These are phyloP conservation scores for Iguana delicatissima DNA, from an alignment of 2,797 vertebrate genomes.

Conservation along the genomic window DNA sequence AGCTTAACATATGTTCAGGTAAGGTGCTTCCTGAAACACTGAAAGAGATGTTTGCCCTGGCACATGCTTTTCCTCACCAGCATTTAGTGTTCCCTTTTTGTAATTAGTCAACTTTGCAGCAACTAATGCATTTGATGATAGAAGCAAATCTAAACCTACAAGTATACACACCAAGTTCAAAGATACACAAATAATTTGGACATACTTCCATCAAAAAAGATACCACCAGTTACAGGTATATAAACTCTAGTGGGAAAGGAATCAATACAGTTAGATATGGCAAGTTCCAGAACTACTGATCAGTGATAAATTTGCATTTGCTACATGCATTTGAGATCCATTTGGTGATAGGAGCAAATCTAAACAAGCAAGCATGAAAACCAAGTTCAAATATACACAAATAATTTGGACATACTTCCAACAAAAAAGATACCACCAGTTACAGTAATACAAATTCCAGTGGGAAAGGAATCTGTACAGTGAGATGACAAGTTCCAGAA, in stretches of 20 bases:
- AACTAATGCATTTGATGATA: not conserved
- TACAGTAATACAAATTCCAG: not conserved
- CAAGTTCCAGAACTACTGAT: conserved; percentile 49
- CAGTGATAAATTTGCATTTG: too few relatives aligned
- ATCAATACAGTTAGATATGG: conserved; percentile 30
- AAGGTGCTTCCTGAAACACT: too few relatives aligned
- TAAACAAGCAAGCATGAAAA: not conserved
- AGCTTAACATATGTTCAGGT: too few relatives aligned
- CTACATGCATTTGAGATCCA: not conserved
- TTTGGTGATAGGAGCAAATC: not conserved
- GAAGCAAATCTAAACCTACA: not conserved
- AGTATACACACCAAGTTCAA: not conserved
- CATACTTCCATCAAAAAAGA: not conserved
- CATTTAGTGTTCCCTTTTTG: too few relatives aligned
- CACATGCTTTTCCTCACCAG: too few relatives aligned
- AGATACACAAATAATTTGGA: not conserved
- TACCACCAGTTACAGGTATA: not conserved
- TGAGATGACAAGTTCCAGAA: conserved; percentile 42
- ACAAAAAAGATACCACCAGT: not conserved
- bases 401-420: not conserved
- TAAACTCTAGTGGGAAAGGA: not conserved
- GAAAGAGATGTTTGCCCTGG: too few relatives aligned
- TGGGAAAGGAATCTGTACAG: conserved; percentile 12
- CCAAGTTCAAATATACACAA: not conserved
- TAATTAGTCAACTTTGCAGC: too few relatives aligned